These are phyloP conservation scores for Euura lappo DNA, from an alignment of 1,140 invertebrate genomes.

Conservation along the genomic window DNA sequence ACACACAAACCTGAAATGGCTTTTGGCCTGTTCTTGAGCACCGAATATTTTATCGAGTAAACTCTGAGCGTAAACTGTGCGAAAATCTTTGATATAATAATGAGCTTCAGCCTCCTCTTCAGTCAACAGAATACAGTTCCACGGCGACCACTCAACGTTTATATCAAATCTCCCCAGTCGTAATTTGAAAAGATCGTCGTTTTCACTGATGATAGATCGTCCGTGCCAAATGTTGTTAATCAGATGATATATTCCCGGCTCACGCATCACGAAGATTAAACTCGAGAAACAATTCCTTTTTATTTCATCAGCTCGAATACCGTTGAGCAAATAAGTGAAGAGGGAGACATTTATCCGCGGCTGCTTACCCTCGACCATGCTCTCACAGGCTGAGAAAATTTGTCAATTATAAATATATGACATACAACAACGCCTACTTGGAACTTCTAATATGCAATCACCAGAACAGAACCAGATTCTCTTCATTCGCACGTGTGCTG, in stretches of 20 bases:
- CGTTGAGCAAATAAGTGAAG: conserved; percentile 66
- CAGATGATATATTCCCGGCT: conserved; percentile 69
- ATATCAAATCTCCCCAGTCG: conserved; percentile 66
- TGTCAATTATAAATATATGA: no score
- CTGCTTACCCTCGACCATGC: conserved; percentile 38
- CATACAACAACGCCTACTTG: not conserved
- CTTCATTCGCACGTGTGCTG: conserved; percentile 40
- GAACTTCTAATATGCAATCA: conserved; percentile 19
- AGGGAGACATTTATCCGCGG: conserved; percentile 55
- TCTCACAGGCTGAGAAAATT: conserved; percentile 39
- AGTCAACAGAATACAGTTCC: conserved; percentile 75
- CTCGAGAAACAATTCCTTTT: conserved; percentile 62
- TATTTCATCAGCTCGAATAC: conserved; percentile 65
- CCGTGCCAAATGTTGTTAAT: conserved; percentile 72
- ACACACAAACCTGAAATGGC: conserved; percentile 36
- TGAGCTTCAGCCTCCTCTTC: conserved; percentile 69
- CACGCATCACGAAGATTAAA: conserved; percentile 67
- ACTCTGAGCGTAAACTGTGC: conserved; percentile 38
- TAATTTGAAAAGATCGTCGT: conserved; percentile 63
- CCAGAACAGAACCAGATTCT: conserved; percentile 43
- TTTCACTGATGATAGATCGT: conserved; percentile 69
- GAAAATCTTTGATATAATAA: conserved; percentile 28
- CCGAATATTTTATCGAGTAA: conserved; percentile 37
- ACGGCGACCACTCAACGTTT: conserved; percentile 70
- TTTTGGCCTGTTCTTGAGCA: conserved; percentile 42